These are phyloP conservation scores for Timandra comae DNA, from an alignment of 2,888 invertebrate species.

Conservation along the genomic window DNA sequence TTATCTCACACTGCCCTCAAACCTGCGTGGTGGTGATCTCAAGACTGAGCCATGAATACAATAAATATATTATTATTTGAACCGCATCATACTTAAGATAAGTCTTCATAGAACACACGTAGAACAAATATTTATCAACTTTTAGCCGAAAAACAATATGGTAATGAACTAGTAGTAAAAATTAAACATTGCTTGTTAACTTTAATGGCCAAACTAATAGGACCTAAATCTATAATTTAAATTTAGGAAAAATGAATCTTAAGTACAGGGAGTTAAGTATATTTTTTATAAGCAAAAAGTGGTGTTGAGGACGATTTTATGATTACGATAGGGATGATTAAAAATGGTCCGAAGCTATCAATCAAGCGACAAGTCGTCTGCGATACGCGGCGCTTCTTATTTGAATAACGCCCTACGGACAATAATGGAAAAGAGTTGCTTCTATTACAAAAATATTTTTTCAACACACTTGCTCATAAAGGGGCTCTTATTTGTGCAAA, in stretches of 20 bases:
- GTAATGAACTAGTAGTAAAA: constrained; percentile 41
- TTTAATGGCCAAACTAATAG: constrained; percentile 1
- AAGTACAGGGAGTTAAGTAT: rapidly evolving
- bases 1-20: no score
- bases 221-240: constrained; percentile 1
- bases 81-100: no score
- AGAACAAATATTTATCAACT: no score
- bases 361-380: constrained; percentile 61
- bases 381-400: constrained; percentile 56
- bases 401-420: constrained; percentile 50
- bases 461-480: no score
- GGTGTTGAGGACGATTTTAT: constrained; percentile 17
- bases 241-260: constrained; percentile 9
- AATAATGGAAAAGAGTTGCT: constrained; percentile 17
- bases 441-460: constrained; percentile 3
- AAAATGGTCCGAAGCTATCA: constrained; percentile 64
- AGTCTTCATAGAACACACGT: no score
- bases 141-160: no score
- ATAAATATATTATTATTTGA: no score
- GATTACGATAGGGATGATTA: constrained; percentile 47
- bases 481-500: no score
- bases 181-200: constrained; percentile 25
- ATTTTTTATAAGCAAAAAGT: constrained; percentile 11
- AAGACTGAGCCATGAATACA: no score
- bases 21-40: no score